A percentile compares a stretch with the other conserved stretches of the same genome.
Conservation (phyloP, 2,113 vertebrate species). For the Synodontis membranacea region DNA sequence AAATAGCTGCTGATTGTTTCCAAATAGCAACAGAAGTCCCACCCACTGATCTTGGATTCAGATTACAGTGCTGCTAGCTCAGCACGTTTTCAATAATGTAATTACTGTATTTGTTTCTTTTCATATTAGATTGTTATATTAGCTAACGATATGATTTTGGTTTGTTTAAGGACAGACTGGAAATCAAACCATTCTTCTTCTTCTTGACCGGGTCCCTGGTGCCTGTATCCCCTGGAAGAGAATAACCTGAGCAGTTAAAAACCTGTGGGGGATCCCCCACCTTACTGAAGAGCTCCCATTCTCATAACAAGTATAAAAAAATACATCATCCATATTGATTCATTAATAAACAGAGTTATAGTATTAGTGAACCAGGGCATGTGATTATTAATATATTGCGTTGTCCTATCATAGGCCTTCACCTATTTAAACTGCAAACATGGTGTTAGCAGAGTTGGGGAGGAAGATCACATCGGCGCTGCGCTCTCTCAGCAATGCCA, state of each 20-base stretch:
- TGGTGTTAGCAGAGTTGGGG: constrained; percentile 97
- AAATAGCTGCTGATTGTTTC: background rate
- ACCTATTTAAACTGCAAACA: constrained; percentile 70
- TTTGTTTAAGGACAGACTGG: constrained; percentile 12
- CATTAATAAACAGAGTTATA: background rate
- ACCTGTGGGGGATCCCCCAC: constrained; percentile 44
- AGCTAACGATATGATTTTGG: background rate
- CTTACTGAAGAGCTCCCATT: constrained; percentile 22
- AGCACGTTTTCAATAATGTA: background rate
- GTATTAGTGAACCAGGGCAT: background rate
- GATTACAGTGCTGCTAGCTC: background rate
- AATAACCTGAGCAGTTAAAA: background rate
- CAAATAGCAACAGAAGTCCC: no score
- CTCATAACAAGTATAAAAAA: constrained; percentile 21
- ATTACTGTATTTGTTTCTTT: background rate
- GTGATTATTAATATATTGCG: background rate
- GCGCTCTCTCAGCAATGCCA: constrained; percentile 97
- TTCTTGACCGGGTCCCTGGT: background rate
- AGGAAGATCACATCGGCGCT: constrained; percentile 98
- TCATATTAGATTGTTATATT: background rate
- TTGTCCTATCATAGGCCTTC: background rate
- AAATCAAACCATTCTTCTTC: background rate
- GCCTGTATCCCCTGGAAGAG: background rate
- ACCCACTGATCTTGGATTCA: background rate
- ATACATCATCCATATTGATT: no score